phyloP scores from a whole-genome alignment of 2,113 vertebrate genomes.

The Meles meles region DNA sequence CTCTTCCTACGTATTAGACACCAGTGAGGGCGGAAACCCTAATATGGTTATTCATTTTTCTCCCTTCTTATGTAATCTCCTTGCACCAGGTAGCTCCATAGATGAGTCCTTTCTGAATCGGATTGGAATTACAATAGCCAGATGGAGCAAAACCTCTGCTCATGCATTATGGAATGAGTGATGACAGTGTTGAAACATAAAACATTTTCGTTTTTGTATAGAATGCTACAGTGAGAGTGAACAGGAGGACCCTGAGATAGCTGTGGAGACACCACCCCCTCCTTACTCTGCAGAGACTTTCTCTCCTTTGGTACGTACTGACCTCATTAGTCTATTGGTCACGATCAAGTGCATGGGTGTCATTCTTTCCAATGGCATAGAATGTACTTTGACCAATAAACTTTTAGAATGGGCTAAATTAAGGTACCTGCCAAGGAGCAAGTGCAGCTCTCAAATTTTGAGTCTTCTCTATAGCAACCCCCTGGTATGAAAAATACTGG shows the following conservation, averaged over 20 bases:
- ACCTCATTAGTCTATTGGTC: constrained; percentile 18
- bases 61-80: not conserved
- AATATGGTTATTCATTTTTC: not conserved
- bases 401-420: not conserved
- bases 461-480: constrained; percentile 7
- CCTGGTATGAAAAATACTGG: not conserved
- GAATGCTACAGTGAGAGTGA: constrained; percentile 98
- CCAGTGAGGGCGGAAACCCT: not conserved
- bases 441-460: not conserved
- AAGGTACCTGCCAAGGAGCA: not conserved
- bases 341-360: not conserved
- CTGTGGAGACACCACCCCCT: constrained; percentile 84
- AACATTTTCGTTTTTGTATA: constrained; percentile 70
- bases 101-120: not conserved
- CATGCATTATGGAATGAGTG: not conserved
- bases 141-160: constrained; percentile 25
- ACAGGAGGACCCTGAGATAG: constrained; percentile 91
- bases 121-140: not conserved
- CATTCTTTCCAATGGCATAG: not conserved
- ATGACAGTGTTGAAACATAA: not conserved
- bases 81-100: not conserved
- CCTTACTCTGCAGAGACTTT: constrained; percentile 82
- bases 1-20: not conserved
- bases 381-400: not conserved
- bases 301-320: constrained; percentile 71